phyloP scores from a whole-genome alignment of 1,140 invertebrate species.

The Drosophila pallidifrons region DNA sequence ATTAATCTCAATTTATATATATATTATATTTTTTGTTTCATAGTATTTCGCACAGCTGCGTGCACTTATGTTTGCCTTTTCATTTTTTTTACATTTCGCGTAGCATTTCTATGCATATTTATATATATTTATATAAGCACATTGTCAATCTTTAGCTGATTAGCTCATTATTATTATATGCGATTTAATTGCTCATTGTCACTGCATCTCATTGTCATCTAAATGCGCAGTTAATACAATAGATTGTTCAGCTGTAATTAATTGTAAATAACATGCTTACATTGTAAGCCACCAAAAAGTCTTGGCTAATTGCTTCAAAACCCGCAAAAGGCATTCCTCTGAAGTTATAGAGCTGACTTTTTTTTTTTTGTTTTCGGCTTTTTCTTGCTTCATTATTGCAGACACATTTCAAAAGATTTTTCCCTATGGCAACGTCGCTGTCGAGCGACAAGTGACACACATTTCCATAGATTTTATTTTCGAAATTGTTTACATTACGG shows the following conservation, averaged over 20 bases:
- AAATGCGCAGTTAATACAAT: conserved; percentile 61
- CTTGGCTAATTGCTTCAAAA: conserved; percentile 16
- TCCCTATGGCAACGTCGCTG: conserved; percentile 6
- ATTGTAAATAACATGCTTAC: background rate
- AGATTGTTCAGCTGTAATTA: background rate
- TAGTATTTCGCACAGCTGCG: conserved; percentile 59
- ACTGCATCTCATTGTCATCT: conserved; percentile 46
- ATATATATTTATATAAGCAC: background rate
- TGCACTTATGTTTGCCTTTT: conserved; percentile 36
- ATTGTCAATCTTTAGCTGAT: conserved; percentile 36
- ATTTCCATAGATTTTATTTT: conserved; percentile 67
- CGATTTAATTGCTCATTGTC: conserved; percentile 71
- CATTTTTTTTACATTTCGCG: no score
- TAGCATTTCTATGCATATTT: conserved; percentile 2
- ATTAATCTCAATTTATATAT: conserved; percentile 77
- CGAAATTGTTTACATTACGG: conserved; percentile 50
- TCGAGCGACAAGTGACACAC: conserved; percentile 62
- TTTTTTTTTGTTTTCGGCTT: conserved; percentile 21
- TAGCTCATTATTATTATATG: conserved; percentile 67
- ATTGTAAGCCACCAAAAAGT: background rate
- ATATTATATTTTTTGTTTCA: background rate
- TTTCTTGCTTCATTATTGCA: conserved; percentile 29
- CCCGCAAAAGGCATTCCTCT: conserved; percentile 1
- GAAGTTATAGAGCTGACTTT: conserved; percentile 28
- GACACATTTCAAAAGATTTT: conserved; percentile 34